phyloP scores from a whole-genome alignment of 2,888 invertebrate species.

The Eumerus sabulonum region DNA sequence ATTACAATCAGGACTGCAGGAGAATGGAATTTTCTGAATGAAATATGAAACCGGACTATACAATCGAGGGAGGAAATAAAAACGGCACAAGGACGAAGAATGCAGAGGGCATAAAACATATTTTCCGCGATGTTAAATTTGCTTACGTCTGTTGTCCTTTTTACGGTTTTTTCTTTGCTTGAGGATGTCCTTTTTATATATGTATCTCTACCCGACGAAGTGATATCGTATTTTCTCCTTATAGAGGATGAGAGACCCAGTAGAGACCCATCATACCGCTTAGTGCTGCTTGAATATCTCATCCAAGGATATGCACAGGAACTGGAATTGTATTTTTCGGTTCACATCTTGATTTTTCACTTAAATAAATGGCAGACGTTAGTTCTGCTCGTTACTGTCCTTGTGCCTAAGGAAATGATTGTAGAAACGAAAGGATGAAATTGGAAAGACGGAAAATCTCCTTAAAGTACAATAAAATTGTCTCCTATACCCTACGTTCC shows the following conservation, averaged over 20 bases:
- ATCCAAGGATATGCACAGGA: slow-evolving; percentile 2
- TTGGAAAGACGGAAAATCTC: too few relatives aligned
- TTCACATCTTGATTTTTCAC: slow-evolving; percentile 8
- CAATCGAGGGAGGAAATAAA: slow-evolving; percentile 28
- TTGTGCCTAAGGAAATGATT: not conserved
- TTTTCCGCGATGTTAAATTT: slow-evolving; percentile 54
- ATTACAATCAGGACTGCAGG: slow-evolving; percentile 13
- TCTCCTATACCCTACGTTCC: not conserved
- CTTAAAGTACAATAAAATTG: slow-evolving; percentile 18
- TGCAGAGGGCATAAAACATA: slow-evolving; percentile 44
- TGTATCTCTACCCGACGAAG: slow-evolving; percentile 31
- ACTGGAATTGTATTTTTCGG: not conserved
- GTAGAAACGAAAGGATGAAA: not conserved
- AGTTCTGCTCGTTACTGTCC: slow-evolving; percentile 18
- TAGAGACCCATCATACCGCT: slow-evolving; percentile 32
- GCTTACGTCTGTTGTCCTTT: slow-evolving; percentile 39
- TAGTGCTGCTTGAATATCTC: slow-evolving; percentile 47
- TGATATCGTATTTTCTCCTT: slow-evolving; percentile 35
- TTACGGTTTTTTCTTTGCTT: not conserved
- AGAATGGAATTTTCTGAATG: slow-evolving; percentile 25
- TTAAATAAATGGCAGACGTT: slow-evolving; percentile 27
- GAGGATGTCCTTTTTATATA: not conserved
- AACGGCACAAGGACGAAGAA: too few relatives aligned
- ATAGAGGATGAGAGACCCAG: not conserved
- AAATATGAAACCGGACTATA: slow-evolving; percentile 53